Evolutionary conservation across 35 echinoderm and acorn worm species (phyloP), one percentile per base, ranked within the genome.

Genomic region (Lytechinus pictus): DNA sequence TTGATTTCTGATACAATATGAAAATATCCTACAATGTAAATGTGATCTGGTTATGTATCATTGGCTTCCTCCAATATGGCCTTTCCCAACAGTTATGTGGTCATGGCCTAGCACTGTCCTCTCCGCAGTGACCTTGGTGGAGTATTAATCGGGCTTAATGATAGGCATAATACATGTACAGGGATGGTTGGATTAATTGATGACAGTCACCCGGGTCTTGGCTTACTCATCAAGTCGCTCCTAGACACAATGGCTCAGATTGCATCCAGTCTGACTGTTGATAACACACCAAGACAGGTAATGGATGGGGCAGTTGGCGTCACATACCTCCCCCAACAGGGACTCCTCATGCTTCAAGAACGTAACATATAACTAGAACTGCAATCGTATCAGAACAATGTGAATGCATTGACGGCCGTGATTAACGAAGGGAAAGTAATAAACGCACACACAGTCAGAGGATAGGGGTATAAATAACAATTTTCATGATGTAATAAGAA

Each of bases 91-190:
- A 28, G 11, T 53, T 53, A 52, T 10, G 29, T 52, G 10, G 88
- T 54, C 88, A 54, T 52, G 88, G 28, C 88, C 9, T 13, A 54
- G 52, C 88, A 21, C 88, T 54, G 88, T 90, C 29, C 29, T 90
- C 16, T 52, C 12, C 29, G n/a, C 28, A 54, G 19, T 54, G 52
- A 90, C 88, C 88, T 90, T 52, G 88, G 16, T 33, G 2, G 4
- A 90, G 88, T 54, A 90, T 90, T 90, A 90, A 90, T 44, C 52
- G 88, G 88, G 88, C 28, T 90, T 90, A 90, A 90, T 90, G 88
- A 52, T 44, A 90, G 88, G 52, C 16, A 90, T 33, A 90, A 90
- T 90, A 44, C 4, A 54, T 90, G 88, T 19, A 90, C 29, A 54
- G 88, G 88, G 88, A 13, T 54, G 28, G 88, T 52, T 33, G 33